These are phyloP conservation scores for Condylostylus longicornis DNA, from an alignment of 1,140 invertebrate species.

Conservation along the genomic window DNA sequence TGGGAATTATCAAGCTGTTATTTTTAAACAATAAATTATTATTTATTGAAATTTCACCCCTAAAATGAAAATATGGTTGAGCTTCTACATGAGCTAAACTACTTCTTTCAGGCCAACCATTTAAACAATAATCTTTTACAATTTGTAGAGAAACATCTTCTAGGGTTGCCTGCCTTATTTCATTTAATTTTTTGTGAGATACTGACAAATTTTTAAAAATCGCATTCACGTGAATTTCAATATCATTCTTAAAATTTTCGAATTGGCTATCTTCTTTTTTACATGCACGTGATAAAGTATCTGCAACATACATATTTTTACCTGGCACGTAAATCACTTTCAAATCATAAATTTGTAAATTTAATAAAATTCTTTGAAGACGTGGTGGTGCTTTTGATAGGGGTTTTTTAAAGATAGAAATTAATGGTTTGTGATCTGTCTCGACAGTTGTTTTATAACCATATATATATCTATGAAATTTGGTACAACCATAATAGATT, in stretches of 20 bases:
- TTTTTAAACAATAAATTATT: constrained; percentile 27
- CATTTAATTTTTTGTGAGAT: constrained; percentile 11
- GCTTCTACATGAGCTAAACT: constrained; percentile 13
- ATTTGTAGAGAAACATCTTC: constrained; percentile 16
- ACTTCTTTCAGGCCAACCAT: constrained; percentile 29
- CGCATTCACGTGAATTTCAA: constrained; percentile 13
- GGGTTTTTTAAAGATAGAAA: constrained; percentile 31
- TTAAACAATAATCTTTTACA: constrained; percentile 14
- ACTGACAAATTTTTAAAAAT: constrained; percentile 11
- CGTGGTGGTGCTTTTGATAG: constrained; percentile 25
- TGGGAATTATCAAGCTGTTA: constrained; percentile 27
- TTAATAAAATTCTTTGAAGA: constrained; percentile 25
- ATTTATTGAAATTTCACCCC: constrained; percentile 20
- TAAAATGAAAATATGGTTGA: constrained; percentile 19
- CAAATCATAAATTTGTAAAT: constrained; percentile 30
- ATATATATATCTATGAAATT: constrained; percentile 29
- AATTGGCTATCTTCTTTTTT: constrained; percentile 9
- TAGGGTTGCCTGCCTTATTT: constrained; percentile 16
- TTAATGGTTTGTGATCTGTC: constrained; percentile 35
- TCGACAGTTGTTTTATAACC: constrained; percentile 19
- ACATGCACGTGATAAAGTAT: constrained; percentile 29
- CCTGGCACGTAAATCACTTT: constrained; percentile 29
- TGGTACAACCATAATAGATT: constrained; percentile 24
- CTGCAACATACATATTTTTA: constrained; percentile 31
- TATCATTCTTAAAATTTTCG: constrained; percentile 10